Evolutionary conservation across 1,140 invertebrate species (phyloP), one percentile per base, ranked within the genome.

Genomic region (Trichomalopsis sarcophagae): DNA sequence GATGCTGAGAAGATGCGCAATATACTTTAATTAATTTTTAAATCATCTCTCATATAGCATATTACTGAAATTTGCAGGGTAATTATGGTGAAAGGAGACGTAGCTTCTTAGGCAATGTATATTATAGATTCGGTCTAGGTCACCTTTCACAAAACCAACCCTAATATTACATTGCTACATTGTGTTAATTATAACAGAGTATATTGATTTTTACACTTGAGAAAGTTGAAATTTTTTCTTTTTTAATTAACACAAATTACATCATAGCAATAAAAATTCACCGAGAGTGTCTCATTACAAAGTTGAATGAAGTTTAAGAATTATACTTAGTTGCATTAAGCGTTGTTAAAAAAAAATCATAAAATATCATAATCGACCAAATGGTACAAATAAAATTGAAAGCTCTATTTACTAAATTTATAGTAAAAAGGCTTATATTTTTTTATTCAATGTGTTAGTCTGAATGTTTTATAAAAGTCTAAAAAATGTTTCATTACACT

Each of bases 371-470:
- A 50, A 74, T 86, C 40, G 27, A 78, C 47, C 27, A 30, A 73
- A 86, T 80, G 62, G 81, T 86, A 83, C 85, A 83, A 86, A 86
- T 82, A 33, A 82, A 86, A 74, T 79, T 33, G 44, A 77, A 62
- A 83, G 77, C 81, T 83, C 50, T 21, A 7, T 23, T 23, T 71
- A 44, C 36, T 71, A 36, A 55, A 66, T 36, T 30, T 50, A 69
- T 62, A n/a, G 55, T 69, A 69, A 76, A 40, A 30, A 40, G 17
- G 80, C 44, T 85, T 71, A 77, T 85, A 85, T 85, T 82, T 85
- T 85, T 82, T 85, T 85, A 85, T 82, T 85, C 9, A 44, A 82
- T 85, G 30, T 81, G 78, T 85, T 81, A 79, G 27, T 84, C n/a
- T 55, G 73, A 84, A 79, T 84, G 14, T 84, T 62, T 50, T 78